Percentiles rank a stretch among this genome's conserved stretches.
Conservation (phyloP, 2,888 invertebrate genomes). For the Sesia apiformis region DNA sequence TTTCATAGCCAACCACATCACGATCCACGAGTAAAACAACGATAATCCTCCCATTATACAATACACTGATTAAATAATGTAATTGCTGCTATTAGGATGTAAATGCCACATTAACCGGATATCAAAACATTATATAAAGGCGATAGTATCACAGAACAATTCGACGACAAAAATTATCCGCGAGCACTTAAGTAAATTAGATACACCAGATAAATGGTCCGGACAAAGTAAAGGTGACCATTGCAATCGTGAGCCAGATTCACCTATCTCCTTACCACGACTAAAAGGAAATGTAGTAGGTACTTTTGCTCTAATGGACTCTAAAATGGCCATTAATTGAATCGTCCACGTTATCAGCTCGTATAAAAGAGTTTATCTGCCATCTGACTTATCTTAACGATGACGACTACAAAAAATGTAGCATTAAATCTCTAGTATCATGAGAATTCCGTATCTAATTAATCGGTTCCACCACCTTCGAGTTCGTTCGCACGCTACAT, state of each 20-base stretch:
- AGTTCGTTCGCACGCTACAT: no score
- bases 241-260: slow-evolving; percentile 7
- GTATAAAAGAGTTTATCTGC: slow-evolving; percentile 10
- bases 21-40: slow-evolving; percentile 23
- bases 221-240: not conserved
- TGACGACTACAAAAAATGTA: not conserved
- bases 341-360: slow-evolving; percentile 7
- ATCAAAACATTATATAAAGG: not conserved
- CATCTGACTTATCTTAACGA: not conserved
- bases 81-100: slow-evolving; percentile 44
- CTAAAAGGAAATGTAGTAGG: slow-evolving; percentile 5
- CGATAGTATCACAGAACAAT: slow-evolving; percentile 1
- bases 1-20: slow-evolving; percentile 20
- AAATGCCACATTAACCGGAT: slow-evolving; percentile 37
- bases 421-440: not conserved
- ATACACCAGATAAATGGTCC: not conserved
- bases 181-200: not conserved
- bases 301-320: slow-evolving; percentile 1
- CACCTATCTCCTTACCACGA: slow-evolving; percentile 6
- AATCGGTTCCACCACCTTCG: not conserved
- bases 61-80: slow-evolving; percentile 40
- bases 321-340: slow-evolving; percentile 13
- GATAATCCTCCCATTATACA: slow-evolving; percentile 34
- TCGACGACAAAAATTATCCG: not conserved
- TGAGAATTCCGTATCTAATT: not conserved